A percentile compares a stretch with the other conserved stretches of the same genome.
Evolutionary conservation across 2,113 vertebrate genomes (phyloP).

Genomic region (Takifugu bimaculatus): DNA sequence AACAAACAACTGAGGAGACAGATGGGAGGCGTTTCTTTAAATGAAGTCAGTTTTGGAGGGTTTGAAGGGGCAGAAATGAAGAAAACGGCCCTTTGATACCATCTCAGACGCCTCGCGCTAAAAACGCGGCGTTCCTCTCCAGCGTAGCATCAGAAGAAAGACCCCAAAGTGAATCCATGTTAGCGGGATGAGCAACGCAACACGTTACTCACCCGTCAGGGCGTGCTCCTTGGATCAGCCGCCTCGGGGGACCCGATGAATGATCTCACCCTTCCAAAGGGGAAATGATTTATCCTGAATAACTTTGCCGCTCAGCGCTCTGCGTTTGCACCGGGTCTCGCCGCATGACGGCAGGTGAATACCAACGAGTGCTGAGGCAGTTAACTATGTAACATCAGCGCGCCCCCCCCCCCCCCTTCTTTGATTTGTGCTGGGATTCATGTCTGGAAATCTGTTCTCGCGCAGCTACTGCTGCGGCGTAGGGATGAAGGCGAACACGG

Average conservation of each 20-base stretch:
- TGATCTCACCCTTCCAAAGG: slow-evolving; percentile 43
- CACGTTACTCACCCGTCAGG: slow-evolving; percentile 61
- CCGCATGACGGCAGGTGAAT: slow-evolving; percentile 13
- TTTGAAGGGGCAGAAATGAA: too few relatives aligned
- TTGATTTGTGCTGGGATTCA: too few relatives aligned
- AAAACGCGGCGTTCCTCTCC: too few relatives aligned
- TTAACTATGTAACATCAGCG: too few relatives aligned
- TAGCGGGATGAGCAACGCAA: slow-evolving; percentile 46
- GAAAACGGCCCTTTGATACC: too few relatives aligned
- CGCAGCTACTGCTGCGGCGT: too few relatives aligned
- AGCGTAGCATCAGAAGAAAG: too few relatives aligned
- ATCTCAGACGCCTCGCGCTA: too few relatives aligned
- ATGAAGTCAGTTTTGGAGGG: too few relatives aligned
- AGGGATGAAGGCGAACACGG: background rate
- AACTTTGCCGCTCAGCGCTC: slow-evolving; percentile 32
- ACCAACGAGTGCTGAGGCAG: slow-evolving; percentile 7
- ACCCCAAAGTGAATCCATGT: background rate
- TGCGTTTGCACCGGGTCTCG: slow-evolving; percentile 36
- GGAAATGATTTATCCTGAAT: slow-evolving; percentile 61
- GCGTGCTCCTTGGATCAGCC: slow-evolving; percentile 47
- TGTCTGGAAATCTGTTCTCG: slow-evolving; percentile 2
- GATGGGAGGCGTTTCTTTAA: too few relatives aligned
- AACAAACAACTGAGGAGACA: too few relatives aligned
- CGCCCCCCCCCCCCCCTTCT: background rate
- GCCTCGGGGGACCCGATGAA: slow-evolving; percentile 52